phyloP scores from a whole-genome alignment of 2,888 invertebrate species.

The Lasioglossum oenotherae region DNA sequence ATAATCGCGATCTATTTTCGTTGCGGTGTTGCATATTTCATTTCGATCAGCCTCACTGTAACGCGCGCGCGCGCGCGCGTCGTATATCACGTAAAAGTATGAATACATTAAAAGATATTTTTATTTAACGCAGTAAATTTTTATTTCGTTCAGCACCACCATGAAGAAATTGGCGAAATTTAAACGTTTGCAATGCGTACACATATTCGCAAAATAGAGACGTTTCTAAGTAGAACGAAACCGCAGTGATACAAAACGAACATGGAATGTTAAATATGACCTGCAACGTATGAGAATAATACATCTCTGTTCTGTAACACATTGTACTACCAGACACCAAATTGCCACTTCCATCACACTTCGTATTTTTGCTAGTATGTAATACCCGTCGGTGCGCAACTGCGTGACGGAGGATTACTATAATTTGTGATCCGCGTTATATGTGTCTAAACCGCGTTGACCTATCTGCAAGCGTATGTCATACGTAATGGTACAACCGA shows the following conservation, averaged over 20 bases:
- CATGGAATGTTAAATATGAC: not conserved
- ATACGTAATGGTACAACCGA: not conserved
- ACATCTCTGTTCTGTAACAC: not conserved
- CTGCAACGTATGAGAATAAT: not conserved
- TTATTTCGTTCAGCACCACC: not conserved
- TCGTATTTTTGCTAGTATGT: not conserved
- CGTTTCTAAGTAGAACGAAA: not conserved
- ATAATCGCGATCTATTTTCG: too few relatives aligned
- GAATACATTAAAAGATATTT: too few relatives aligned
- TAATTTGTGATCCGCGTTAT: not conserved
- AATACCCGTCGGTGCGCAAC: not conserved
- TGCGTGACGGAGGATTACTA: not conserved
- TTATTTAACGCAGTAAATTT: not conserved
- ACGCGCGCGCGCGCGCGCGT: too few relatives aligned
- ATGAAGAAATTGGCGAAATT: not conserved
- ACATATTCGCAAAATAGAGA: not conserved
- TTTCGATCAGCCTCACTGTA: too few relatives aligned
- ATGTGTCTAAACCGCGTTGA: not conserved
- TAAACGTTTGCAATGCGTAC: not conserved
- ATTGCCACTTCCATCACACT: not conserved
- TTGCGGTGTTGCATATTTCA: too few relatives aligned
- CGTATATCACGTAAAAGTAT: too few relatives aligned
- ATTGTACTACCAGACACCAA: not conserved
- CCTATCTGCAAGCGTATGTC: not conserved
- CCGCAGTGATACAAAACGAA: not conserved